Percentiles rank a stretch among this genome's conserved stretches.
Conservation (phyloP, 2,113 vertebrate species). For the Herpetotheres cachinnans region DNA sequence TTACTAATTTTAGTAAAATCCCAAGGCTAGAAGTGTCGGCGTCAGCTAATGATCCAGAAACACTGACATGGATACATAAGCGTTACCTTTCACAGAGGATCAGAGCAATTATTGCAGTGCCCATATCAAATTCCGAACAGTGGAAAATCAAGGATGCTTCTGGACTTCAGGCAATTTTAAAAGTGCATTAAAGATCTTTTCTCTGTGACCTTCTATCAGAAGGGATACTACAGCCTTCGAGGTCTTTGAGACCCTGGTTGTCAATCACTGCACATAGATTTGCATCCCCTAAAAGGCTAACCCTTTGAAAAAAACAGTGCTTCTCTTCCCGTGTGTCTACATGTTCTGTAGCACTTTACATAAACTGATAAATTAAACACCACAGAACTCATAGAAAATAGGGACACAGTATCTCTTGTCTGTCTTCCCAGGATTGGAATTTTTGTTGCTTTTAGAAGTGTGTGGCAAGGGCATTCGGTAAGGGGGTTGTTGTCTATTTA, state of each 20-base stretch:
- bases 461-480: background rate
- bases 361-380: background rate
- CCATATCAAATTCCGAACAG: background rate
- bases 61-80: background rate
- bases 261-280: background rate
- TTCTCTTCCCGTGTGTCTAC: background rate
- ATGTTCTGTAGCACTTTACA: background rate
- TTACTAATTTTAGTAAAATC: background rate
- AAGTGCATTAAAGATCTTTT: background rate
- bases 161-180: background rate
- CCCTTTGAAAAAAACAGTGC: background rate
- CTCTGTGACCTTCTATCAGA: background rate
- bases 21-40: background rate
- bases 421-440: background rate
- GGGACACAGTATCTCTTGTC: background rate
- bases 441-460: background rate
- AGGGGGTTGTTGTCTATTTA: background rate
- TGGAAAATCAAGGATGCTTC: conserved; percentile 9
- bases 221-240: background rate
- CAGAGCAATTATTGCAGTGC: conserved; percentile 16
- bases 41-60: conserved; percentile 17
- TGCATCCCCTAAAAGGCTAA: background rate
- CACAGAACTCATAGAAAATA: background rate
- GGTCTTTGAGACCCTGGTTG: background rate
- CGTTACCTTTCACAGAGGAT: conserved; percentile 1